Conservation (phyloP, 2,113 vertebrate genomes). For the Phasianus colchicus region DNA sequence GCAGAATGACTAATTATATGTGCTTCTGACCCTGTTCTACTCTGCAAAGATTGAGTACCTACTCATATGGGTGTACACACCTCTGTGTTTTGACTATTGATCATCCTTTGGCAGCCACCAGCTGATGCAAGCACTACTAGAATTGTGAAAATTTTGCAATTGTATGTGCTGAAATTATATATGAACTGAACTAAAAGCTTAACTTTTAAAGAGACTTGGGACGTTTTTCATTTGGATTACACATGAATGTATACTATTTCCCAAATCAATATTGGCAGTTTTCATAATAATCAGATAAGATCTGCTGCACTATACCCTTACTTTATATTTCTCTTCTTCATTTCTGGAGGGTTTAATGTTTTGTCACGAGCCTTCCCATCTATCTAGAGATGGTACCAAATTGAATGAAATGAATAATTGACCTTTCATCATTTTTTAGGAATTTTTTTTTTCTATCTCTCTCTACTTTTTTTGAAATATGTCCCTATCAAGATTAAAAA, state of each 20-base stretch:
- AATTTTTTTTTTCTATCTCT: not conserved
- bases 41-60: slow-evolving; percentile 16
- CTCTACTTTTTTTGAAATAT: not conserved
- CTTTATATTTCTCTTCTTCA: not conserved
- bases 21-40: not conserved
- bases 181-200: not conserved
- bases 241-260: not conserved
- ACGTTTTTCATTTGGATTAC: not conserved
- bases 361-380: not conserved
- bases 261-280: slow-evolving; percentile 1
- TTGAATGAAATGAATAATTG: not conserved
- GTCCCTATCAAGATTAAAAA: not conserved
- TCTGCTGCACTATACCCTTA: not conserved
- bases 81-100: slow-evolving; percentile 9
- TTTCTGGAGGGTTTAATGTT: slow-evolving; percentile 8
- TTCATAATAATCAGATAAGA: not conserved
- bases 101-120: not conserved
- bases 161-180: not conserved
- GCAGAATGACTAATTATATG: slow-evolving; percentile 28
- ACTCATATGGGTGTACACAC: not conserved
- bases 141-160: not conserved
- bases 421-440: not conserved
- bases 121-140: not conserved
- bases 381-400: not conserved
- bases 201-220: not conserved